phyloP scores from a whole-genome alignment of 2,113 vertebrate genomes.

The Entosphenus tridentatus region DNA sequence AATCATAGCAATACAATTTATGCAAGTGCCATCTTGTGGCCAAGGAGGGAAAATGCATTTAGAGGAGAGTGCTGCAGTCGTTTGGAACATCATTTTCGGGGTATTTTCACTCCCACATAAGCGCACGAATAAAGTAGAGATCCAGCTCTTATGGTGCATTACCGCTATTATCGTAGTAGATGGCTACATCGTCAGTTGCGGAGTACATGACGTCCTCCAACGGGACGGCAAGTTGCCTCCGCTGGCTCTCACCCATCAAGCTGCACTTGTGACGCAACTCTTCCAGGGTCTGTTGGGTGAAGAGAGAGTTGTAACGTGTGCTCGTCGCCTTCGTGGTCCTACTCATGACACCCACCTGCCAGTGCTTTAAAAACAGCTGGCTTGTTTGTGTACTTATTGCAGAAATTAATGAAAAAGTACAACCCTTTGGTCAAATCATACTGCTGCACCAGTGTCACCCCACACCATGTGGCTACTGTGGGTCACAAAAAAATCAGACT shows the following conservation, averaged over 20 bases:
- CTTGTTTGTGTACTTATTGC: neutral
- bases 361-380: neutral
- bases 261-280: conserved; percentile 49
- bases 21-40: neutral
- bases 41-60: neutral
- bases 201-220: conserved; percentile 50
- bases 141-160: conserved; percentile 11
- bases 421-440: too few relatives aligned
- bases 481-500: too few relatives aligned
- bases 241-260: conserved; percentile 32
- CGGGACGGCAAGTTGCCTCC: conserved; percentile 47
- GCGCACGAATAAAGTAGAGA: neutral
- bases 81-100: neutral
- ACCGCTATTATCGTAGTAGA: conserved; percentile 69
- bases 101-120: neutral
- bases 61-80: neutral
- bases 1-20: neutral
- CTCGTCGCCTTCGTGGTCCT: too few relatives aligned
- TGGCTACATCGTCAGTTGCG: conserved; percentile 43
- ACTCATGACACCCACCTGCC: conserved; percentile 10
- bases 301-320: conserved; percentile 5
- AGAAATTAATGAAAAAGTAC: neutral
- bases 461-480: too few relatives aligned
- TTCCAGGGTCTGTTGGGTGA: conserved; percentile 30
- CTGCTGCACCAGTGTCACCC: too few relatives aligned